Base-by-base conservation (phyloP, 1,140 invertebrate species). In the Drosophila teissieri region DNA sequence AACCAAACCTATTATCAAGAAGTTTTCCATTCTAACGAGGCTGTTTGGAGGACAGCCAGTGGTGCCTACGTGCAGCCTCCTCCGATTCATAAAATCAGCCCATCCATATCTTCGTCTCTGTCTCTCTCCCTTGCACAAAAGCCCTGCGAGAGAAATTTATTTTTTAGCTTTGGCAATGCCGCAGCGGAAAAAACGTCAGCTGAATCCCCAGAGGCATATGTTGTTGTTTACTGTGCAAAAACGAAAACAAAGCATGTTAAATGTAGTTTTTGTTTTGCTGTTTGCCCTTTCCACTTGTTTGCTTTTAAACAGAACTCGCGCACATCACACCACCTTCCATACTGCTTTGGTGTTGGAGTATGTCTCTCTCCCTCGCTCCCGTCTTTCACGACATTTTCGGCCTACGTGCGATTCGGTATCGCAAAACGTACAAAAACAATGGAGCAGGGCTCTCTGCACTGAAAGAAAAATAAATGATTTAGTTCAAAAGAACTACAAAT, bases 161-260 rank as follows among this genome's bases (percentile, higher is more conserved):
- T 81, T 80, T 52, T 83, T 42, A 48, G 54, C 62, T 80, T 58
- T 88, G 83, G 83, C 84, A 89, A 89, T 73, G 73, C 84, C 36
- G 14, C 22, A 37, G 46, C 48, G 17, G 4, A 57, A 70, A 48
- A 56, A 45, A 56, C 42, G 69, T 75, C 27, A 34, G 76, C 57
- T 65, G 63, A 75, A 63, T 31, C 52, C 22, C 58, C n/a, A 34
- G 11, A 45, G 53, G 42, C 40, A 31, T 63, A 57, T 54, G 39
- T 85, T 55, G 52, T 58, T 76, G 45, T 76, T 68, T 69, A 80
- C 63, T 69, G 68, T 46, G 64, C 65, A 55, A 70, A 52, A 70
- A 70, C 27, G 42, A 81, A 82, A 78, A 78, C 73, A 81, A 81
- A 57, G 54, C 58, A 49, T 22, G 60, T 58, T 60, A 42, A 62